Percentiles rank a stretch among this genome's conserved stretches.
phyloP scores from a whole-genome alignment of 2,797 vertebrate genomes.

The Pipistrellus kuhlii region DNA sequence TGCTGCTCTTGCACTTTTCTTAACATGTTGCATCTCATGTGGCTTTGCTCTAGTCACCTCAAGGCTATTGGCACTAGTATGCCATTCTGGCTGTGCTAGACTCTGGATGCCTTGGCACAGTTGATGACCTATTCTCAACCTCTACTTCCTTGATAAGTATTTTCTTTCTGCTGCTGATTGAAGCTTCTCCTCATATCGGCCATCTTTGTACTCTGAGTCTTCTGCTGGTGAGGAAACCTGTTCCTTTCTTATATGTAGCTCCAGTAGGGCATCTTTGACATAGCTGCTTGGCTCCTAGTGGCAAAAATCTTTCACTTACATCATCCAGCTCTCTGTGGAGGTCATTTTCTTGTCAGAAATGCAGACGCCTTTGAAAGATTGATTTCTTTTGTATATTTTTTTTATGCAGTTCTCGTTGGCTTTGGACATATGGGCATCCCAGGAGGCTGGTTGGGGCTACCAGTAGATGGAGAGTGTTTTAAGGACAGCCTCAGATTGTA shows the following conservation, averaged over 20 bases:
- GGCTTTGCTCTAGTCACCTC: background rate
- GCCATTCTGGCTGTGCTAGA: background rate
- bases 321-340: background rate
- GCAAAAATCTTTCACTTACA: background rate
- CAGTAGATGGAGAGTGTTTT: conserved; percentile 26
- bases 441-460: background rate
- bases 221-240: background rate
- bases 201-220: background rate
- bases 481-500: conserved; percentile 37
- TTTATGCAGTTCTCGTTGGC: background rate
- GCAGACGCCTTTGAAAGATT: background rate
- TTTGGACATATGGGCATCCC: conserved; percentile 7
- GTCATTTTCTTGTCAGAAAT: conserved; percentile 53
- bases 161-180: background rate
- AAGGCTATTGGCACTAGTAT: background rate
- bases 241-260: background rate
- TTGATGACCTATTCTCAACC: background rate
- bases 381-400: conserved; percentile 47
- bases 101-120: background rate
- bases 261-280: background rate
- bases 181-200: background rate
- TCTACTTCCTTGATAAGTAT: background rate
- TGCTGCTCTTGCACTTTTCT: background rate
- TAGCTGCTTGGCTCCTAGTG: background rate
- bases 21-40: background rate